Evolutionary conservation across 2,113 vertebrate species (phyloP), one percentile per base, ranked within the genome.

Genomic region (Pseudopipra pipra): DNA sequence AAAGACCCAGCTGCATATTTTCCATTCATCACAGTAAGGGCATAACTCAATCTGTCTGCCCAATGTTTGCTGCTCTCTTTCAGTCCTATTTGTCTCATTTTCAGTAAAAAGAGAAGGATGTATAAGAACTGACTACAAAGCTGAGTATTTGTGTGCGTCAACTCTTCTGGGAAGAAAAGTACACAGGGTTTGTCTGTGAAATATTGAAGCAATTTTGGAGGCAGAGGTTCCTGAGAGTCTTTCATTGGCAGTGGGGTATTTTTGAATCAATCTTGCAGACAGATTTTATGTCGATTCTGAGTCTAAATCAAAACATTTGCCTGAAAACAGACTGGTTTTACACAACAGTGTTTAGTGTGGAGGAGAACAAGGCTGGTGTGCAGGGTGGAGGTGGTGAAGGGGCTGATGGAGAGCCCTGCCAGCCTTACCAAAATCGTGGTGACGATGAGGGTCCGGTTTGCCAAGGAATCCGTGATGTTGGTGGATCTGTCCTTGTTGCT

Each of bases 361-460:
- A 11, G 14, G 31, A 49, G 81, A 51, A 14, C 10, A 55, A 43
- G 37, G 9, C 1, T 4, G 30, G 46, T 13, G 20, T 15, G 17
- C 62, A 24, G 44, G 12, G 19, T 1, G 1, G 55, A 70, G 75
- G 39, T 56, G 39, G 71, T 11, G n/a, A 59, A 28, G 25, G 71
- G 2, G 3, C 11, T 35, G 1, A 1, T 0, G 0, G 56, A n/a
- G 31, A 65, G 49, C n/a, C n/a, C 31, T 0, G 0, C 27, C 61
- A 63, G 61, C 41, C 87, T 99, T 98, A 99, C 99, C 99, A 99
- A 98, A 73, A 99, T 99, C 65, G 99, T 99, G 54, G 99, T 99
- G 94, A 99, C 99, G 3, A 99, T 98, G 61, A 99, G 99, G 0
- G 99, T 99, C 80, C 99, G 97, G 97, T 99, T 99, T 90, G 99